Percentiles rank a stretch among this genome's conserved stretches.
These are phyloP conservation scores for Chrysopilus asiliformis DNA, from an alignment of 2,888 invertebrate genomes.

Conservation along the genomic window DNA sequence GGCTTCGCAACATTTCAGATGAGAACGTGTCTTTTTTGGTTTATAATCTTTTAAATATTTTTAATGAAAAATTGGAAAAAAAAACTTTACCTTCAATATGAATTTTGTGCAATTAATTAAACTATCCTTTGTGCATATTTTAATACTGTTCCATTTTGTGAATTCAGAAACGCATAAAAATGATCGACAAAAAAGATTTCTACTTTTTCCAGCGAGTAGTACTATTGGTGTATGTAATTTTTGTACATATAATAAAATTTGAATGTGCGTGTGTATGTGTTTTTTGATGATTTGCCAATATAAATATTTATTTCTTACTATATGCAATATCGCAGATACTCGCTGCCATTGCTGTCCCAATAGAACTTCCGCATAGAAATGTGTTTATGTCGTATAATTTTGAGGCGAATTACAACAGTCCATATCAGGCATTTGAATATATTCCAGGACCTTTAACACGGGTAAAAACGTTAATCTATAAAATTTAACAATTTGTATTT, in stretches of 20 bases:
- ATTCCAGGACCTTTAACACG: slow-evolving; percentile 42
- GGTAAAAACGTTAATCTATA: slow-evolving; percentile 24
- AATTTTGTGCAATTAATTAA: too few relatives aligned
- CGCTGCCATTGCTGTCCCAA: slow-evolving; percentile 53
- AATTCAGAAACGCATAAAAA: too few relatives aligned
- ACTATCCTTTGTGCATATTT: too few relatives aligned
- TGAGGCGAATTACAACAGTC: slow-evolving; percentile 51
- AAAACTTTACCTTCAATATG: too few relatives aligned
- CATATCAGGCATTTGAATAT: slow-evolving; percentile 45
- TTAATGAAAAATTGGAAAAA: too few relatives aligned
- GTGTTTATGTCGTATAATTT: slow-evolving; percentile 62
- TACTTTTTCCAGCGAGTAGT: slow-evolving; percentile 29
- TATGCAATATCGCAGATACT: slow-evolving; percentile 42
- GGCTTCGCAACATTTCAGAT: too few relatives aligned
- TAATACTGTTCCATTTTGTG: too few relatives aligned
- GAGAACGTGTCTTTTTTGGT: too few relatives aligned
- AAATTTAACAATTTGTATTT: not conserved
- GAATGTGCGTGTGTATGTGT: not conserved
- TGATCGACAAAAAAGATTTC: slow-evolving; percentile 17
- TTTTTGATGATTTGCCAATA: not conserved
- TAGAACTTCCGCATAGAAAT: slow-evolving; percentile 52
- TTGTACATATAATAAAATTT: not conserved
- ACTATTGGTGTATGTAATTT: slow-evolving; percentile 22
- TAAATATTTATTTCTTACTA: not conserved
- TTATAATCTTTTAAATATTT: too few relatives aligned